Percentiles rank a stretch among this genome's conserved stretches.
Evolutionary conservation across 35 echinoderm and acorn worm species (phyloP).

Genomic region (Anneissia japonica): DNA sequence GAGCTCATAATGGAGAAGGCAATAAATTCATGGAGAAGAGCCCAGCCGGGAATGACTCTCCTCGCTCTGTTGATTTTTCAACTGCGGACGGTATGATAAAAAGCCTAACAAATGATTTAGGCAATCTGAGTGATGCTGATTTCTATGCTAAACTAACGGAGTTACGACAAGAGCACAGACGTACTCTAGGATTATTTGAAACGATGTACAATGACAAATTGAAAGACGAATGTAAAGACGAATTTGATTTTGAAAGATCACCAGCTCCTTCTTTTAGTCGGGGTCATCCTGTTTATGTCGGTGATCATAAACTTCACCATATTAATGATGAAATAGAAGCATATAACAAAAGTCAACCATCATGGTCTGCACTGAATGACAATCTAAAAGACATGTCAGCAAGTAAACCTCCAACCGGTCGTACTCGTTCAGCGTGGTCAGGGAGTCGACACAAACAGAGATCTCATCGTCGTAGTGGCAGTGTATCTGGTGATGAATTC

Average conservation of each 20-base stretch:
- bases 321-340: slow-evolving; percentile 72
- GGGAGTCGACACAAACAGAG: background rate
- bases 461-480: background rate
- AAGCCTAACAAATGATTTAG: slow-evolving; percentile 57
- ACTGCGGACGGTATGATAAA: slow-evolving; percentile 37
- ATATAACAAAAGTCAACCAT: slow-evolving; percentile 64
- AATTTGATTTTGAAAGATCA: background rate
- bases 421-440: slow-evolving; percentile 60
- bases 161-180: slow-evolving; percentile 59
- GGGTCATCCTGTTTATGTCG: slow-evolving; percentile 61
- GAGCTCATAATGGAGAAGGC: background rate
- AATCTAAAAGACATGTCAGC: slow-evolving; percentile 87
- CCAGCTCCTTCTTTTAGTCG: slow-evolving; percentile 15
- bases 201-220: slow-evolving; percentile 64
- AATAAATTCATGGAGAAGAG: background rate
- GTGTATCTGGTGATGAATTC: slow-evolving; percentile 41
- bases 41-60: background rate
- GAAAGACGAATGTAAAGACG: slow-evolving; percentile 9
- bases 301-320: slow-evolving; percentile 60
- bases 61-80: background rate
- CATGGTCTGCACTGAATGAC: slow-evolving; percentile 63
- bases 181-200: slow-evolving; percentile 61
- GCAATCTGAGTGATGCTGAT: slow-evolving; percentile 64
- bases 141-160: slow-evolving; percentile 67
- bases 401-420: slow-evolving; percentile 61